phyloP scores from a whole-genome alignment of 2,888 invertebrate genomes.

The Perizoma flavofasciatum region DNA sequence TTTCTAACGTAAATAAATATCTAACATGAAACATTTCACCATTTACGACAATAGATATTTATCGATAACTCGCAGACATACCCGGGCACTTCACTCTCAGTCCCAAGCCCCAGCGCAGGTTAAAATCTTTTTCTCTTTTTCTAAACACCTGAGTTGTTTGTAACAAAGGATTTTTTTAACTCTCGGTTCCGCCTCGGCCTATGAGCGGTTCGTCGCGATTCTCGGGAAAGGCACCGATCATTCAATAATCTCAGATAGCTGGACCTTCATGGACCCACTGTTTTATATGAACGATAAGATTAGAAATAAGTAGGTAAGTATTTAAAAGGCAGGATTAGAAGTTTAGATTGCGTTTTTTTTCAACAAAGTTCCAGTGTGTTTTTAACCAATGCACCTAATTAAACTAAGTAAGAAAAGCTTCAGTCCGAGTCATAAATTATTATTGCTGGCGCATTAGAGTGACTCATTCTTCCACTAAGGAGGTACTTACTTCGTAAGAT shows the following conservation, averaged over 20 bases:
- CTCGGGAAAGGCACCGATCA: slow-evolving; percentile 69
- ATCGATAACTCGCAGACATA: slow-evolving; percentile 9
- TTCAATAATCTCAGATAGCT: slow-evolving; percentile 62
- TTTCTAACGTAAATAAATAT: too few species aligned
- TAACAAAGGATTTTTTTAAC: slow-evolving; percentile 80
- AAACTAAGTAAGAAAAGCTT: too few species aligned
- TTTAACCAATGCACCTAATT: too few species aligned
- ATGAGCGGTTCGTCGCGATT: slow-evolving; percentile 71
- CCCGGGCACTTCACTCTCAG: slow-evolving; percentile 55
- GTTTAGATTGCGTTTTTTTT: too few species aligned
- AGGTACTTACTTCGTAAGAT: slow-evolving; percentile 20
- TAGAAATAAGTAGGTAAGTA: too few species aligned
- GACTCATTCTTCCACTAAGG: slow-evolving; percentile 25
- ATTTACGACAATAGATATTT: too few species aligned
- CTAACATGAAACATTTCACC: too few species aligned
- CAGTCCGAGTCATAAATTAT: too few species aligned
- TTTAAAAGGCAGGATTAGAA: too few species aligned
- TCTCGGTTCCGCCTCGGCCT: slow-evolving; percentile 67
- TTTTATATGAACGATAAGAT: too few species aligned
- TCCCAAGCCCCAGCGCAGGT: slow-evolving; percentile 57
- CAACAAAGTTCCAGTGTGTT: too few species aligned
- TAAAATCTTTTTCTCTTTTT: slow-evolving; percentile 68
- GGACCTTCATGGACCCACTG: background rate
- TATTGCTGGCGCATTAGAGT: slow-evolving; percentile 10
- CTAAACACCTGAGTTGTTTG: slow-evolving; percentile 79